Conservation (phyloP, 1,140 invertebrate genomes). For the Propsilocerus akamusi region DNA sequence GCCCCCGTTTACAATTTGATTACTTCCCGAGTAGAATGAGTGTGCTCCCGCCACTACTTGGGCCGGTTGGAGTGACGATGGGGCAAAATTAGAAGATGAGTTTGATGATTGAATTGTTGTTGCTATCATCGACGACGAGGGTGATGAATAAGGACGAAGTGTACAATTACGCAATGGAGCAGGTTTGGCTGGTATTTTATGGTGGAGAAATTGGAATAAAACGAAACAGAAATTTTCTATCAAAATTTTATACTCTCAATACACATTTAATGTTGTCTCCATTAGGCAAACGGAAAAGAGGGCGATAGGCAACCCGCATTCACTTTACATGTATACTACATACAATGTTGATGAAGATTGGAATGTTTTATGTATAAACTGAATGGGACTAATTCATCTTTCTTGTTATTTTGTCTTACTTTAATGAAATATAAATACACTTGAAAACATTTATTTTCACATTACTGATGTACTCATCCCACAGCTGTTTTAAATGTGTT, state of each 20-base stretch:
- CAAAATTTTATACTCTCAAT: background rate
- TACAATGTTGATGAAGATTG: background rate
- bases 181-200: constrained; percentile 59
- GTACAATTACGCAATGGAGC: constrained; percentile 69
- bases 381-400: too few species aligned
- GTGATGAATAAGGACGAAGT: constrained; percentile 30
- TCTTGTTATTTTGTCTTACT: too few species aligned
- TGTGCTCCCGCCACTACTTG: background rate
- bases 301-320: background rate
- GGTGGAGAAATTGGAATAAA: constrained; percentile 9
- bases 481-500: too few species aligned
- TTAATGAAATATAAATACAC: too few species aligned
- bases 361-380: background rate
- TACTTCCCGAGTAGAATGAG: background rate
- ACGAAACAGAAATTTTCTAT: background rate
- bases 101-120: background rate
- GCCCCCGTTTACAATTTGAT: constrained; percentile 3
- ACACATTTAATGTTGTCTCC: background rate
- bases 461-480: too few species aligned
- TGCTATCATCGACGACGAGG: constrained; percentile 22
- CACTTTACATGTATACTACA: background rate
- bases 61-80: background rate
- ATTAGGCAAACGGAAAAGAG: background rate
- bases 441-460: too few species aligned
- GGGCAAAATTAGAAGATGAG: constrained; percentile 21